Evolutionary conservation across 1,140 invertebrate genomes (phyloP).

Genomic region (Zaprionus vittiger): DNA sequence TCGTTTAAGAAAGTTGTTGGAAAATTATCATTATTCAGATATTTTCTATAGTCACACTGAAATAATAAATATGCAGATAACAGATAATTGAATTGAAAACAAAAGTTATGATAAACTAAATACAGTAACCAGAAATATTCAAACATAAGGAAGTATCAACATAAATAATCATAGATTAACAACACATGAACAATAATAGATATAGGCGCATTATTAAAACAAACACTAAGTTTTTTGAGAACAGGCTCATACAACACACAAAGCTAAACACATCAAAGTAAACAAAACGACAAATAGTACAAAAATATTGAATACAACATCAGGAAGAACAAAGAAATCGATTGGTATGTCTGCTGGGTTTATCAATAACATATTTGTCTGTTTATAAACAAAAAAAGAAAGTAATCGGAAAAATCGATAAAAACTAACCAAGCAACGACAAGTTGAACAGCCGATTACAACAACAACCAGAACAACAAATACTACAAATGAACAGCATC

Average conservation of each 20-base stretch:
- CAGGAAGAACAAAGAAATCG: not conserved
- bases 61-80: too few relatives aligned
- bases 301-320: not conserved
- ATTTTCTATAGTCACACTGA: not conserved
- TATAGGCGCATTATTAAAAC: not conserved
- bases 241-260: too few relatives aligned
- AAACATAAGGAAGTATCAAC: not conserved
- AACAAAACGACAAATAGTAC: not conserved
- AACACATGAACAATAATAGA: not conserved
- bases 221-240: too few relatives aligned
- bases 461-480: conserved; percentile 15
- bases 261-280: too few relatives aligned
- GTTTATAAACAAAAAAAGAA: not conserved
- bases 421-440: conserved; percentile 18
- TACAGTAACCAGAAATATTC: not conserved
- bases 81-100: too few relatives aligned
- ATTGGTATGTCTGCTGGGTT: not conserved
- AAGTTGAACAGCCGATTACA: conserved; percentile 3
- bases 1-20: too few relatives aligned
- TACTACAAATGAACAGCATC: conserved; percentile 43
- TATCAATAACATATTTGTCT: not conserved
- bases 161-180: not conserved
- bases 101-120: not conserved
- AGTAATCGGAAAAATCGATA: conserved; percentile 16
- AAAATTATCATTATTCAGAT: not conserved